A percentile compares a stretch with the other conserved stretches of the same genome.
These are phyloP conservation scores for Brachycybe producta DNA, from an alignment of 2,888 invertebrate species.

Conservation along the genomic window DNA sequence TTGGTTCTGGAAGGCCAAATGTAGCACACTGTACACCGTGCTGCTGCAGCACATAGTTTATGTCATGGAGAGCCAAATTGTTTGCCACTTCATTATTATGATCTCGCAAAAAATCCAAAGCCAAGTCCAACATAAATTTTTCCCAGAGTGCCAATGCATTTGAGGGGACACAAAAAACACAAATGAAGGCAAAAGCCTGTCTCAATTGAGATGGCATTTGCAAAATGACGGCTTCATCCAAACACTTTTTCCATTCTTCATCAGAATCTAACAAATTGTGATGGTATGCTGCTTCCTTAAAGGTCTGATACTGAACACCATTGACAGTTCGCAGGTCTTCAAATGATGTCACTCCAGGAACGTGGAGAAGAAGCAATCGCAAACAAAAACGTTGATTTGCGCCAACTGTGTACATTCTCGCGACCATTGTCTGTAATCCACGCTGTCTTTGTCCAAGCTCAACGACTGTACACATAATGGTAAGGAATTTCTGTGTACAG, in stretches of 20 bases:
- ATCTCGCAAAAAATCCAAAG: too few species aligned
- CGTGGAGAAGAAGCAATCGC: constrained; percentile 20
- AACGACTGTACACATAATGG: constrained; percentile 14
- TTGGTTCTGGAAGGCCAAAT: too few species aligned
- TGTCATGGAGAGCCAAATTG: too few species aligned
- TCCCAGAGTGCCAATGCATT: not conserved
- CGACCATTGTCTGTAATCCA: constrained; percentile 20
- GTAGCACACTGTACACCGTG: too few species aligned
- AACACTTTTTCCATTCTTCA: not conserved
- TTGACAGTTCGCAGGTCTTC: constrained; percentile 24
- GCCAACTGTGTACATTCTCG: constrained; percentile 31
- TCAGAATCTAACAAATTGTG: not conserved
- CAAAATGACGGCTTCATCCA: not conserved
- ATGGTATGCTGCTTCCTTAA: not conserved
- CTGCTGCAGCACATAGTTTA: too few species aligned
- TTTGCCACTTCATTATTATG: too few species aligned
- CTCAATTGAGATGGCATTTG: not conserved
- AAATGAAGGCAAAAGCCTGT: not conserved
- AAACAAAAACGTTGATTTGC: constrained; percentile 26
- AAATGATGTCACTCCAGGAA: constrained; percentile 3
- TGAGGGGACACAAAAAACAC: not conserved
- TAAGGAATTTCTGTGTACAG: constrained; percentile 19
- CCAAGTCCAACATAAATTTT: not conserved
- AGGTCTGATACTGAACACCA: not conserved
- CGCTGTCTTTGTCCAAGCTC: not conserved